Percentiles rank a stretch among this genome's conserved stretches.
Conservation (phyloP, 37 sponge, comb jelly and placozoan genomes). For the Axinella damicornis region DNA sequence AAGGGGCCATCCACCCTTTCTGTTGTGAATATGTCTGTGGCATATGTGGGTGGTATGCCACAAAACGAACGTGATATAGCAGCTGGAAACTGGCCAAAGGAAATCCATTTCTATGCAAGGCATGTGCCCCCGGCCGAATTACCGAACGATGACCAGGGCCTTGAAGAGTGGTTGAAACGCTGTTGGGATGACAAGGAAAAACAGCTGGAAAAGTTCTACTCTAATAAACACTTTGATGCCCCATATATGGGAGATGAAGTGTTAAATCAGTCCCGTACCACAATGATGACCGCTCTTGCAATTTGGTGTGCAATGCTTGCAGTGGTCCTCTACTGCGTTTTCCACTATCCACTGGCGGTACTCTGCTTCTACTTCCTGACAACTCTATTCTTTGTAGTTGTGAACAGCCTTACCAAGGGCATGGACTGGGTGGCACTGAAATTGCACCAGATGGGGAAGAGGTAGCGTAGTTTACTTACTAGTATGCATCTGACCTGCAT, state of each 20-base stretch:
- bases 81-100: conserved; percentile 70
- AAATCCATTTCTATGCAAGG: conserved; percentile 70
- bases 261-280: background rate
- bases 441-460: background rate
- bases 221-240: conserved; percentile 42
- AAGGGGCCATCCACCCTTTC: conserved; percentile 15
- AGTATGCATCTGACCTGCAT: no score
- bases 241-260: conserved; percentile 14
- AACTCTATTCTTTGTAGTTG: conserved; percentile 5
- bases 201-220: conserved; percentile 70
- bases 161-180: conserved; percentile 68
- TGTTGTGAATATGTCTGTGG: conserved; percentile 63
- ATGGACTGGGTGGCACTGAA: conserved; percentile 23
- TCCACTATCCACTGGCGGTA: conserved; percentile 1
- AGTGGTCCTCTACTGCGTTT: conserved; percentile 11
- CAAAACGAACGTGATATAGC: conserved; percentile 75
- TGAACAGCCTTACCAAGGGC: conserved; percentile 21
- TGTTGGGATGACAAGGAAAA: conserved; percentile 82
- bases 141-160: conserved; percentile 51
- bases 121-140: conserved; percentile 16
- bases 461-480: no score
- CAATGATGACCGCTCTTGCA: conserved; percentile 1
- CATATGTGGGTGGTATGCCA: conserved; percentile 65
- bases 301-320: conserved; percentile 34
- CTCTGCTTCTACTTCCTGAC: conserved; percentile 14